Evolutionary conservation across 2,888 invertebrate species (phyloP).

Genomic region (Escarpia spicata): DNA sequence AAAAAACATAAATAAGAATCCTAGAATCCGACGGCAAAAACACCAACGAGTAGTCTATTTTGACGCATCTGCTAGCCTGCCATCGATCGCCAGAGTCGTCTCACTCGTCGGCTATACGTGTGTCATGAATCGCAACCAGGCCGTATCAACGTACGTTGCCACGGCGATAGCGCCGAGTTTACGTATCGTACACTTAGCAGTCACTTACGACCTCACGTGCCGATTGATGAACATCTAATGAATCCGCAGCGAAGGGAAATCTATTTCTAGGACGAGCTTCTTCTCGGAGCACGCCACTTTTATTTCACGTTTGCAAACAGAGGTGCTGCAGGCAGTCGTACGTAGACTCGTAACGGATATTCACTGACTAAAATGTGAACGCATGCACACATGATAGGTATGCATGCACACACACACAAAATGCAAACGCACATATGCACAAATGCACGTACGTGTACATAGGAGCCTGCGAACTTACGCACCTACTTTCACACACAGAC

Average conservation of each 20-base stretch:
- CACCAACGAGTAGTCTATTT: not conserved
- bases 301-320: not conserved
- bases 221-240: slow-evolving; percentile 4
- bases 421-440: too few relatives aligned
- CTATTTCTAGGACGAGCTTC: not conserved
- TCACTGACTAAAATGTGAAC: not conserved
- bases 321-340: not conserved
- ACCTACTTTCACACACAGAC: too few relatives aligned
- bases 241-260: not conserved
- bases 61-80: not conserved
- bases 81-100: not conserved
- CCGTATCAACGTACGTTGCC: not conserved
- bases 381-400: too few relatives aligned
- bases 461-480: too few relatives aligned
- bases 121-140: not conserved
- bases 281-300: not conserved
- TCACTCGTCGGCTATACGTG: not conserved
- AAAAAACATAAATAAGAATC: not conserved
- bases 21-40: not conserved
- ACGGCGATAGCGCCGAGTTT: not conserved
- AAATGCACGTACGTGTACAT: too few relatives aligned
- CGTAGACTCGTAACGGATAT: not conserved
- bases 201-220: not conserved
- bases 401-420: too few relatives aligned
- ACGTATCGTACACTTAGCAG: slow-evolving; percentile 5